Evolutionary conservation across 1,140 invertebrate species (phyloP), one percentile per base, ranked within the genome.

Genomic region (Trichonephila clavata): DNA sequence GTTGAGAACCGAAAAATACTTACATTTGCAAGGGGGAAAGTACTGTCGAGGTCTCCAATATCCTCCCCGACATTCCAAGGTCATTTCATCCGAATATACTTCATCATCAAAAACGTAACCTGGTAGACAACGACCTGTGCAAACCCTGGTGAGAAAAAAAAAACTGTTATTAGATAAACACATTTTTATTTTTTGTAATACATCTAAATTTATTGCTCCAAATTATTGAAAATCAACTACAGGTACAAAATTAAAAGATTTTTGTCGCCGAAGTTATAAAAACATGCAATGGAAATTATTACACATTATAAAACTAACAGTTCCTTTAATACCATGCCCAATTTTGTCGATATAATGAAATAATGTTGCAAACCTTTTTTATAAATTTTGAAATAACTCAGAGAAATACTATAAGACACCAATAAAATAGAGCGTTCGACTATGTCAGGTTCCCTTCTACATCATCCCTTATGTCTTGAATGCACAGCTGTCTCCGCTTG

Each of bases 11-110:
- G 18, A 63, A 21, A 32, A 5, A 16, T n/a, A 84, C 83, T 24
- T 84, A 84, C 83, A 84, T 59, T 24, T 59, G 83, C 83, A 84
- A 2, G 83, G 83, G 21, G 83, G 83, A 59, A 84, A 84, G n/a
- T n/a, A 13, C 2, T 10, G 21, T 3, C 50, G 43, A 57, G 83
- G 83, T 27, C 2, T 59, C 83, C 83, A 84, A 14, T 4, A n/a
- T 14, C 50, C 50, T 59, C 83, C n/a, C 21, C 50, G 50, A 59
- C 83, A 84, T 60, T 84, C 83, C 18, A 84, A 50, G 24, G 50
- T 84, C 1, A 84, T 84, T 60, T 57, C 21, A 20, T 18, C 18
- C 0, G 21, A 16, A 7, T 84, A 10, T 16, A n/a, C 21, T 57
- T 59, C 43, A 13, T 57, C 83, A 21, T 84, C 21, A 27, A 84